phyloP scores from a whole-genome alignment of 2,888 invertebrate species.

The Harpagoxenus sublaevis region DNA sequence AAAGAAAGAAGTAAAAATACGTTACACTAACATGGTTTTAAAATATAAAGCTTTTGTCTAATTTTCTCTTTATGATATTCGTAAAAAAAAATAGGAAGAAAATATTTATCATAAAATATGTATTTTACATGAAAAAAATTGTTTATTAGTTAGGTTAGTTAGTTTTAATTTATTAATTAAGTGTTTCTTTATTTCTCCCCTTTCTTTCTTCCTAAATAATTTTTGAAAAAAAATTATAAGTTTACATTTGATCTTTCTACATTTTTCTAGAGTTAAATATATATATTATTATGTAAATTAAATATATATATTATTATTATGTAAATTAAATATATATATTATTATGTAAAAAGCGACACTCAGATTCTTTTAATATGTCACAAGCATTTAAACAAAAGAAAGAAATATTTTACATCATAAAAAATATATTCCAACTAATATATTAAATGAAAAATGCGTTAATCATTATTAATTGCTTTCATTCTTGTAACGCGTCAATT shows the following conservation, averaged over 20 bases:
- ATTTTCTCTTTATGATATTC: not conserved
- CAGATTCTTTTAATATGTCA: not conserved
- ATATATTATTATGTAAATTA: not conserved
- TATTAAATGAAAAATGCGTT: not conserved
- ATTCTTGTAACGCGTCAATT: slow-evolving; percentile 9
- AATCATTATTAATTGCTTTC: not conserved
- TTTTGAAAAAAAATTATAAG: not conserved
- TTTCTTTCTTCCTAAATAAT: not conserved
- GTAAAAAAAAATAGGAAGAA: not conserved
- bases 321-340: not conserved
- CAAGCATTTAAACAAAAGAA: not conserved
- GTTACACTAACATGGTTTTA: not conserved
- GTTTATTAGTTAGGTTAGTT: not conserved
- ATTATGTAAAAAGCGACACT: not conserved
- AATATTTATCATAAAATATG: not conserved
- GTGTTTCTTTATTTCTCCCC: not conserved
- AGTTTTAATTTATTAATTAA: not conserved
- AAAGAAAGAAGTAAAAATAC: not conserved
- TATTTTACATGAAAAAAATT: not conserved
- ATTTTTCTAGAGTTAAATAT: not conserved
- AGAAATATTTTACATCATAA: not conserved
- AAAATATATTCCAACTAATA: not conserved
- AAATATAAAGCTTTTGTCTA: not conserved
- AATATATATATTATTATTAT: not conserved
- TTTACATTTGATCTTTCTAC: not conserved